Base-by-base conservation (phyloP, 1,140 invertebrate species). In the Battus philenor region DNA sequence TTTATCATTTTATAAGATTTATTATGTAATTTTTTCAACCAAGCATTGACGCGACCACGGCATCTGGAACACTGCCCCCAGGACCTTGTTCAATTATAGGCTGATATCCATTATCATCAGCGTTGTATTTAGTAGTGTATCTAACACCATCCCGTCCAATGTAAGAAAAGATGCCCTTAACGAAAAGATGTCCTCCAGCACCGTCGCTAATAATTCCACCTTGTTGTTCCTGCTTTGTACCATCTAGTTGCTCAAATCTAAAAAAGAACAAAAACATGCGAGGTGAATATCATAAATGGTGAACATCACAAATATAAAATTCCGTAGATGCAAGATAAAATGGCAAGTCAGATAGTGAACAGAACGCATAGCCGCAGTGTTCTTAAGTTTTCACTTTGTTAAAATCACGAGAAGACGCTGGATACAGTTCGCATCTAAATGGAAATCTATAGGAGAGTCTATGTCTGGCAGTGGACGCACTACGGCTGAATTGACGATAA, bases 1-100 rank as follows among this genome's bases (percentile, higher is more conserved):
- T n/a, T 13, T 9, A 16, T 4, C 4, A 8, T 8, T 16, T 32
- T 32, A 32, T 8, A 4, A 15, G 1, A 32, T 15, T 32, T 32
- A 32, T 16, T 9, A 15, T 11, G 6, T n/a, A n/a, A n/a, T n/a
- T n/a, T 24, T 12, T 26, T 12, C 15, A 39, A 22, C 34, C 34
- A 24, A 39, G 34, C 34, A 39, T 39, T 13, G 34, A 39, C 1
- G 34, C 34, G 10, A 39, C 20, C 6, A 39, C 34, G 5, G 20
- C 34, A 8, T 26, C 34, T 1, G 34, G 34, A n/a, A 39, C 34
- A 12, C 34, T 24, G 1, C 34, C 34, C 1, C 34, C 34, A 2
- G 34, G 34, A 7, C 34, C 34, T 8, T 39, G 34, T 24, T 39
- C 34, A 12, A 39, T 39, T 8, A 24, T 8, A n/a, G 34, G 34